Evolutionary conservation across 2,888 invertebrate genomes (phyloP).

Genomic region (Phalera bucephala): DNA sequence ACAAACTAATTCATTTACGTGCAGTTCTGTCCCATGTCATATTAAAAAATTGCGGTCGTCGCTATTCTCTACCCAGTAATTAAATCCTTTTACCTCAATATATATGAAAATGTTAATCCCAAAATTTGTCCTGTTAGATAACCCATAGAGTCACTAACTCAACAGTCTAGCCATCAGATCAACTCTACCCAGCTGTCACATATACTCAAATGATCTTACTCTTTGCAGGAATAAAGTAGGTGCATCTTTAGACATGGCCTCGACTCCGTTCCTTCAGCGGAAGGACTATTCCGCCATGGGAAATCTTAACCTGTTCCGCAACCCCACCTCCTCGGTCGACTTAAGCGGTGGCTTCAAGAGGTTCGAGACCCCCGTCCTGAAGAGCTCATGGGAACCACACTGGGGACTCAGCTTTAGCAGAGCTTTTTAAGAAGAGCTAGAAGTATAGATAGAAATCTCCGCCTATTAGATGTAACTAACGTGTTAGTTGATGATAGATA

Average conservation of each 20-base stretch:
- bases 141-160: too few relatives aligned
- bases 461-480: too few relatives aligned
- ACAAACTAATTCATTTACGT: too few relatives aligned
- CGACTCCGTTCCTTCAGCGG: constrained; percentile 21
- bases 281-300: constrained; percentile 30
- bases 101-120: too few relatives aligned
- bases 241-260: constrained; percentile 12
- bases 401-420: constrained; percentile 15
- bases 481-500: too few relatives aligned
- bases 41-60: too few relatives aligned
- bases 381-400: constrained; percentile 26
- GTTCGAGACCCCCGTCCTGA: constrained; percentile 24
- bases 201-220: background rate
- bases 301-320: constrained; percentile 25
- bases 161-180: too few relatives aligned
- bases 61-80: background rate
- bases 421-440: too few relatives aligned
- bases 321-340: constrained; percentile 19
- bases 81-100: background rate
- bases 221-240: constrained; percentile 20
- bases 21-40: too few relatives aligned
- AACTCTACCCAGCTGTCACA: too few relatives aligned
- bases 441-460: too few relatives aligned
- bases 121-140: too few relatives aligned
- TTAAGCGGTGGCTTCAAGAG: constrained; percentile 24